Evolutionary conservation across 1,140 invertebrate genomes (phyloP).

Genomic region (Drosophila lini): DNA sequence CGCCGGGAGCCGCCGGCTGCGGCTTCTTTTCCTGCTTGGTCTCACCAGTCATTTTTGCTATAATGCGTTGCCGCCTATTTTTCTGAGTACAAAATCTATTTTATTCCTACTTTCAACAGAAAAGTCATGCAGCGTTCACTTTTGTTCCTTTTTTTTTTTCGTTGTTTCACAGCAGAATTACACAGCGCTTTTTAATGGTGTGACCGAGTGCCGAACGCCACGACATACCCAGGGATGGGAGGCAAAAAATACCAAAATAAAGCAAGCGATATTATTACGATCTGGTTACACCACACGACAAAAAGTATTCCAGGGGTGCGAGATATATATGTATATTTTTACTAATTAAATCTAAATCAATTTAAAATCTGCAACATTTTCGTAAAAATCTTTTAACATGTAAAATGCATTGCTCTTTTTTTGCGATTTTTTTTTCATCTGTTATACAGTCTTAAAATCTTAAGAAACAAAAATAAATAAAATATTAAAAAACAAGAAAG

Average conservation of each 20-base stretch:
- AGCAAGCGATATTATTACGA: background rate
- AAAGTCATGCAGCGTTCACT: conserved; percentile 41
- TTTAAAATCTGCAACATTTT: too few species aligned
- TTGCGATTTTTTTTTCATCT: too few species aligned
- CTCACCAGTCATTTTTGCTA: conserved; percentile 63
- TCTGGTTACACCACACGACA: background rate
- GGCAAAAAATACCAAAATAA: conserved; percentile 8
- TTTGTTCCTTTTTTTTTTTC: conserved; percentile 50
- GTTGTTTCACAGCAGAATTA: conserved; percentile 69
- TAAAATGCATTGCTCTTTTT: too few species aligned
- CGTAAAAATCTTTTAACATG: too few species aligned
- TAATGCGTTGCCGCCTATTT: conserved; percentile 3
- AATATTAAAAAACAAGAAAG: too few species aligned
- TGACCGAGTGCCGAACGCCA: conserved; percentile 6
- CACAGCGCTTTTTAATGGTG: conserved; percentile 70
- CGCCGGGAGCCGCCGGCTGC: conserved; percentile 27
- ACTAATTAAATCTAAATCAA: too few species aligned
- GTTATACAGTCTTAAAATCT: too few species aligned
- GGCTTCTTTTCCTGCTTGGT: conserved; percentile 71
- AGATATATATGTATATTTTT: too few species aligned
- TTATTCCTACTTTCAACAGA: conserved; percentile 21
- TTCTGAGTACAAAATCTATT: conserved; percentile 19
- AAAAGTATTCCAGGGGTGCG: too few species aligned
- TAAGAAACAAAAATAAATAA: too few species aligned
- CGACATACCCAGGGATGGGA: background rate